Percentiles rank a stretch among this genome's conserved stretches.
phyloP scores from a whole-genome alignment of 2,888 invertebrate genomes.

The Amphipoea oculea region DNA sequence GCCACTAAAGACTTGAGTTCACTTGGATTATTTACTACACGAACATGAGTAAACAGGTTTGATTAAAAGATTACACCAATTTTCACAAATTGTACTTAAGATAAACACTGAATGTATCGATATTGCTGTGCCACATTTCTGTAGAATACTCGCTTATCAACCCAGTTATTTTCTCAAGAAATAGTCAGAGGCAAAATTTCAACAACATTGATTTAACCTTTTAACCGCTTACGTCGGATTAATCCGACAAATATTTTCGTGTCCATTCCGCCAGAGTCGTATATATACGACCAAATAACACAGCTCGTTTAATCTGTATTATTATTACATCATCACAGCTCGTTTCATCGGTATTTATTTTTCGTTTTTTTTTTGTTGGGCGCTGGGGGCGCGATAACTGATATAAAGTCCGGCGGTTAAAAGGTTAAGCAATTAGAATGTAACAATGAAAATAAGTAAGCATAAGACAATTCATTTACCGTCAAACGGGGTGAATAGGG shows the following conservation, averaged over 20 bases:
- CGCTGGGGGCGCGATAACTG: too few species aligned
- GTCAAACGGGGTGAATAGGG: too few species aligned
- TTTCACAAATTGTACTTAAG: slow-evolving; percentile 74
- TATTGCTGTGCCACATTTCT: slow-evolving; percentile 59
- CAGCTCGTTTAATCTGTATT: too few species aligned
- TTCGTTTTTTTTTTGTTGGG: too few species aligned
- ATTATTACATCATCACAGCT: too few species aligned
- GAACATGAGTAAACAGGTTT: slow-evolving; percentile 64
- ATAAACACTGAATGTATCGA: slow-evolving; percentile 68
- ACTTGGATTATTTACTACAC: slow-evolving; percentile 77
- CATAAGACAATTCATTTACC: slow-evolving; percentile 10
- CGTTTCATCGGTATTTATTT: too few species aligned
- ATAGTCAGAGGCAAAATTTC: background rate
- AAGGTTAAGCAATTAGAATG: background rate
- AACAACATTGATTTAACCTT: background rate
- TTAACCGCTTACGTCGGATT: too few species aligned
- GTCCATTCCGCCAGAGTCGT: too few species aligned
- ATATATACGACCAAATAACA: too few species aligned
- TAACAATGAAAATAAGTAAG: slow-evolving; percentile 9
- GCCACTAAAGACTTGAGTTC: slow-evolving; percentile 76
- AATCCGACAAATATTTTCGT: too few species aligned
- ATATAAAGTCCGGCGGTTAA: too few species aligned
- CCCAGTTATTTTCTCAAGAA: slow-evolving; percentile 37
- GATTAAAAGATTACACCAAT: slow-evolving; percentile 70
- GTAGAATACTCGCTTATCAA: slow-evolving; percentile 52